These are phyloP conservation scores for Coptotermes formosanus DNA, from an alignment of 1,140 invertebrate species.

Conservation along the genomic window DNA sequence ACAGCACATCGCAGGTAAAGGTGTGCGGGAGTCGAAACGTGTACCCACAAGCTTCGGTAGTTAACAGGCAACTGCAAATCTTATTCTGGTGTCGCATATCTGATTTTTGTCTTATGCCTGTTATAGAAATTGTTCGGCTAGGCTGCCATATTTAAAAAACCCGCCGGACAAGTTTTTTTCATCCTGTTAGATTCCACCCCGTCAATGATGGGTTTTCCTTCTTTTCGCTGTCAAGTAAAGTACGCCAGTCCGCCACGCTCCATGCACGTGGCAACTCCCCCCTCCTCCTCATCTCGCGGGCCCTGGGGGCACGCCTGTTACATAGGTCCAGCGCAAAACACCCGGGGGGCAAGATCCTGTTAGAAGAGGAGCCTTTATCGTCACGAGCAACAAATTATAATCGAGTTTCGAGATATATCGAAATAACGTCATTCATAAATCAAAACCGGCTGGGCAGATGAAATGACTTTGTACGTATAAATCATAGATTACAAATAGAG, in stretches of 20 bases:
- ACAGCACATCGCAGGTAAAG: no score
- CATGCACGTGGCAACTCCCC: conserved; percentile 3
- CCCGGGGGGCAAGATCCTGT: not conserved
- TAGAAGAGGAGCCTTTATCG: conserved; percentile 9
- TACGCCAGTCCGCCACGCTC: not conserved
- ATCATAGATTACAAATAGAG: conserved; percentile 8
- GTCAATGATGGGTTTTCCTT: not conserved
- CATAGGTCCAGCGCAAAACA: not conserved
- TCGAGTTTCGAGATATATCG: conserved; percentile 16
- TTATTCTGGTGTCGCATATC: no score
- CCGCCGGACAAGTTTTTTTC: not conserved
- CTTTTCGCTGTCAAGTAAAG: not conserved
- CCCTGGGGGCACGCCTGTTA: not conserved
- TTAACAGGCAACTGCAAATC: no score
- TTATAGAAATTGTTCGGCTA: not conserved
- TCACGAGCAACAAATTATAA: conserved; percentile 12
- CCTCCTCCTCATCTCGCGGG: not conserved
- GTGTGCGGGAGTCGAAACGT: no score
- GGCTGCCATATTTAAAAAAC: not conserved
- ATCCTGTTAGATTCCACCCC: not conserved
- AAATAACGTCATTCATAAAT: conserved; percentile 3
- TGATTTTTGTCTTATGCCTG: no score
- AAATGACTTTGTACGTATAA: conserved; percentile 4
- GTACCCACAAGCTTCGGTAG: no score
- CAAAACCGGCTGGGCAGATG: not conserved